These are phyloP conservation scores for Drosophila saltans DNA, from an alignment of 1,140 invertebrate genomes.

Conservation along the genomic window DNA sequence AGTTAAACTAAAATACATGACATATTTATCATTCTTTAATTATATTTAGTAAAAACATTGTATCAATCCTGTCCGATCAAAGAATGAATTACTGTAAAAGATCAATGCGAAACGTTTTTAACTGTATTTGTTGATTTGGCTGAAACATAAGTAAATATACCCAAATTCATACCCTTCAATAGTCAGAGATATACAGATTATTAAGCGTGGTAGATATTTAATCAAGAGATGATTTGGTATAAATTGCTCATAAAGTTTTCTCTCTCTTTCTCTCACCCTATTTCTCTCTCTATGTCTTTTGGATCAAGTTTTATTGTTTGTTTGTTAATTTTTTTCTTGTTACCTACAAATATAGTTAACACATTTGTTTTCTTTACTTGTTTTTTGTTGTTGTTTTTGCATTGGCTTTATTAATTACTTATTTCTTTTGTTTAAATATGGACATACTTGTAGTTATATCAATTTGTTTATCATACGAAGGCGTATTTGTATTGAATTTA, in stretches of 20 bases:
- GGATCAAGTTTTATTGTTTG: slow-evolving; percentile 9
- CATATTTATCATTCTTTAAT: no score
- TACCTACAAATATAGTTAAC: slow-evolving; percentile 25
- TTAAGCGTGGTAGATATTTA: neutral
- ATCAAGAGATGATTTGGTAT: slow-evolving; percentile 8
- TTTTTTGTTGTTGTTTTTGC: slow-evolving; percentile 4
- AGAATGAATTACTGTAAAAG: no score
- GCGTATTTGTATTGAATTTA: slow-evolving; percentile 37
- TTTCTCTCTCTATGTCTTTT: slow-evolving; percentile 16
- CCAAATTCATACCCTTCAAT: neutral
- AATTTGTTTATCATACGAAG: slow-evolving; percentile 18
- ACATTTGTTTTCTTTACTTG: slow-evolving; percentile 8
- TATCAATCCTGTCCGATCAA: no score
- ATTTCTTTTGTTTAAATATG: slow-evolving; percentile 28
- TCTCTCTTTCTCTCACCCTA: slow-evolving; percentile 12
- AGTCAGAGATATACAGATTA: neutral
- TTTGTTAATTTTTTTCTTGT: slow-evolving; percentile 18
- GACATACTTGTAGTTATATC: slow-evolving; percentile 26
- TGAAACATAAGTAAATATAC: neutral
- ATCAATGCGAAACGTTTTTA: no score
- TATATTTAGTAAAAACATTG: no score
- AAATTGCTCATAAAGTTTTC: slow-evolving; percentile 2
- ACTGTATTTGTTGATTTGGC: no score
- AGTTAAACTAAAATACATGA: no score
- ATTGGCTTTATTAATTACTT: slow-evolving; percentile 38